Conservation (phyloP, 1,140 invertebrate genomes). For the Drosophila lini region DNA sequence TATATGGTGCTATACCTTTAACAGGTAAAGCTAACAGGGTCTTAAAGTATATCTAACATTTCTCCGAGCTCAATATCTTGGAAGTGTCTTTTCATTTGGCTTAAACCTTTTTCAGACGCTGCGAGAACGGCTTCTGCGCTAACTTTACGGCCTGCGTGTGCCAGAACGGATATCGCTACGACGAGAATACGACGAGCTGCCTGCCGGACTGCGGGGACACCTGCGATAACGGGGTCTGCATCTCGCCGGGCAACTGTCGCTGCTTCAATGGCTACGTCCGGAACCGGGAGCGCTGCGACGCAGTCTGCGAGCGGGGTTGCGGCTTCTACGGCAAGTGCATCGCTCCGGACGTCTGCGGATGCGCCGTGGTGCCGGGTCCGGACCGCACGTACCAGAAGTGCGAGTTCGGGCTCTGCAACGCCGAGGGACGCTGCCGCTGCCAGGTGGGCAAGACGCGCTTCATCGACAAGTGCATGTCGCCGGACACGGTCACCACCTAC, state of each 20-base stretch:
- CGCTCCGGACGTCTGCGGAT: slow-evolving; percentile 76
- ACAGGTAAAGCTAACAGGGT: background rate
- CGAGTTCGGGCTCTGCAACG: slow-evolving; percentile 65
- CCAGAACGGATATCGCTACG: slow-evolving; percentile 86
- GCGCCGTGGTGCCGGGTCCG: slow-evolving; percentile 62
- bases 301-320: slow-evolving; percentile 72
- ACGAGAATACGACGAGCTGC: slow-evolving; percentile 72
- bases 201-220: slow-evolving; percentile 78
- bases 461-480: slow-evolving; percentile 76
- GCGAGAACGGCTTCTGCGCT: slow-evolving; percentile 86
- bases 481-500: slow-evolving; percentile 79
- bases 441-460: slow-evolving; percentile 69
- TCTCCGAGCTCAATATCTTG: background rate
- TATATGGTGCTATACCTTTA: background rate
- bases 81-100: background rate
- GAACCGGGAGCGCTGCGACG: slow-evolving; percentile 70
- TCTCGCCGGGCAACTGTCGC: slow-evolving; percentile 85
- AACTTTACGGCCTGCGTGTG: slow-evolving; percentile 86
- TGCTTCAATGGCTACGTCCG: slow-evolving; percentile 87
- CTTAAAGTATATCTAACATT: background rate
- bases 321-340: slow-evolving; percentile 79
- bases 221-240: slow-evolving; percentile 85
- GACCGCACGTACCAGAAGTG: slow-evolving; percentile 65
- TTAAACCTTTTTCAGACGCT: slow-evolving; percentile 66
- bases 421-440: slow-evolving; percentile 72